phyloP scores from a whole-genome alignment of 2,888 invertebrate species.

The Microctonus hyperodae region DNA sequence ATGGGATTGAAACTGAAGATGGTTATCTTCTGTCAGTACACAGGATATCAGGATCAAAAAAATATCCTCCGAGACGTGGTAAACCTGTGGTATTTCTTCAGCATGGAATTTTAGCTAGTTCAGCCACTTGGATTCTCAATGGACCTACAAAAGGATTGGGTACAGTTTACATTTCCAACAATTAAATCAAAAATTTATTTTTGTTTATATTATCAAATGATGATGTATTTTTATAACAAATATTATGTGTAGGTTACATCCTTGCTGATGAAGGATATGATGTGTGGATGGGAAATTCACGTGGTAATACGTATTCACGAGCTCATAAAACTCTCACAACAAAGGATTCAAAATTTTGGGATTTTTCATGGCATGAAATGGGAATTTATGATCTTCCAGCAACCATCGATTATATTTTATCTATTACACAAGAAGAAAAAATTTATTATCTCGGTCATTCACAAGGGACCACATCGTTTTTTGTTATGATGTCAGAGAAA shows the following conservation, averaged over 20 bases:
- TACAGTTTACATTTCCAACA: neutral
- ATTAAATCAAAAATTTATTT: neutral
- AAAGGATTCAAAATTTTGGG: slow-evolving; percentile 55
- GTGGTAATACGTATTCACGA: slow-evolving; percentile 71
- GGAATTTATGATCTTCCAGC: slow-evolving; percentile 70
- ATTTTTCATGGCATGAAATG: slow-evolving; percentile 70
- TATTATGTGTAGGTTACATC: slow-evolving; percentile 46
- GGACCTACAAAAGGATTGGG: slow-evolving; percentile 51
- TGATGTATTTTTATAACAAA: neutral
- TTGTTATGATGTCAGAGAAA: slow-evolving; percentile 58
- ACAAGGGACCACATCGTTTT: slow-evolving; percentile 66
- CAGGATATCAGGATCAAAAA: slow-evolving; percentile 45
- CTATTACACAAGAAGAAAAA: slow-evolving; percentile 61
- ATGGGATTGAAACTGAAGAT: slow-evolving; percentile 48
- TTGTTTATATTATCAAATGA: neutral
- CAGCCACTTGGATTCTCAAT: slow-evolving; percentile 49
- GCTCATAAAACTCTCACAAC: slow-evolving; percentile 62
- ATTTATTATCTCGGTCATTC: slow-evolving; percentile 70
- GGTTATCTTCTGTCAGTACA: slow-evolving; percentile 51
- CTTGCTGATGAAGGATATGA: slow-evolving; percentile 58
- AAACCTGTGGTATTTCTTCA: slow-evolving; percentile 51
- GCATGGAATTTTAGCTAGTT: slow-evolving; percentile 52
- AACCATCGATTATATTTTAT: slow-evolving; percentile 67
- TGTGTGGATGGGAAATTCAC: slow-evolving; percentile 69
- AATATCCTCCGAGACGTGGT: slow-evolving; percentile 36